Evolutionary conservation across 1,140 invertebrate species (phyloP).

Genomic region (Meloidogyne chitwoodi): DNA sequence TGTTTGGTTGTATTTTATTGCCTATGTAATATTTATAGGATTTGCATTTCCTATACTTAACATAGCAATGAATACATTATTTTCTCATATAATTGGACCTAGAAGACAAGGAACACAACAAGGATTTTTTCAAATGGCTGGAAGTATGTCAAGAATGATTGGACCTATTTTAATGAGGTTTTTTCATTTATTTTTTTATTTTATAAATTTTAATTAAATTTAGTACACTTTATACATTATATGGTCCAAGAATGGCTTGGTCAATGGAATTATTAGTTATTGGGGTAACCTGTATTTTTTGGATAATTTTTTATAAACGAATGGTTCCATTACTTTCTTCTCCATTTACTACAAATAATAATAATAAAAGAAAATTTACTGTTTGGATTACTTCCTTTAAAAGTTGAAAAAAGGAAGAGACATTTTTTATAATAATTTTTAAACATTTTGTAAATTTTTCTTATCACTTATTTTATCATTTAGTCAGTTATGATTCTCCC

Average conservation of each 20-base stretch:
- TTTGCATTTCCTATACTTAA: constrained; percentile 44
- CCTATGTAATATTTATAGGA: constrained; percentile 43
- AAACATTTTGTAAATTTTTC: not conserved
- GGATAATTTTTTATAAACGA: constrained; percentile 33
- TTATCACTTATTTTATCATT: not conserved
- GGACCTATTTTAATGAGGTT: constrained; percentile 37
- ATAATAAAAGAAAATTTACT: not conserved
- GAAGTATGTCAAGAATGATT: constrained; percentile 30
- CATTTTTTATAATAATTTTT: not conserved
- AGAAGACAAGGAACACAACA: constrained; percentile 47
- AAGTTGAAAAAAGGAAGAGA: not conserved
- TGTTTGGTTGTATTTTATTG: constrained; percentile 34
- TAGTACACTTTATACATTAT: constrained; percentile 12
- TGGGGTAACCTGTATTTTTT: constrained; percentile 1
- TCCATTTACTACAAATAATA: not conserved
- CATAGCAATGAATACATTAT: constrained; percentile 39
- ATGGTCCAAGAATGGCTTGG: constrained; percentile 28
- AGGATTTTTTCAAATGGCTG: constrained; percentile 45
- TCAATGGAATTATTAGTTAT: constrained; percentile 29
- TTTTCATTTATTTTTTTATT: not conserved
- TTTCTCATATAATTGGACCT: constrained; percentile 48
- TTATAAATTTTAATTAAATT: not conserved
- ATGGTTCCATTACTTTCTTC: constrained; percentile 42
- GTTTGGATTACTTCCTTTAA: not conserved
- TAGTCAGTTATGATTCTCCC: not conserved